Evolutionary conservation across 2,888 invertebrate species (phyloP), one percentile per base, ranked within the genome.

Genomic region (Ceramica pisi): DNA sequence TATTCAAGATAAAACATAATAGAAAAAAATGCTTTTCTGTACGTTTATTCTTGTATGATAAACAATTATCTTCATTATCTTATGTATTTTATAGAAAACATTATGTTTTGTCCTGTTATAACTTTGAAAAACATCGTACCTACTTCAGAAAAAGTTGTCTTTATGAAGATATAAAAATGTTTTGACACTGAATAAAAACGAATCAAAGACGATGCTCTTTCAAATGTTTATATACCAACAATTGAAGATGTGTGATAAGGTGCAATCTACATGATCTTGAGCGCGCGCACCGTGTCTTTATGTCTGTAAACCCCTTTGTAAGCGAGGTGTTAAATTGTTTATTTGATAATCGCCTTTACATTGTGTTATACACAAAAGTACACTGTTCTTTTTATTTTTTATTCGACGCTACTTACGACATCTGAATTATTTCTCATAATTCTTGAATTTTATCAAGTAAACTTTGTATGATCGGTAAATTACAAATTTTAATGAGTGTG

Each of bases 251-350:
- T 65, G 53, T 75, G 90, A 89, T 90, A 90, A 88, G 78, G 50
- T 53, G 67, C 68, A 83, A 89, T 90, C 90, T 84, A 76, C 88
- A 90, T 75, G 78, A 89, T 90, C 88, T 86, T 57, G 61, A 74
- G 62, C 75, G 76, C 75, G 72, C 67, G 79, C 81, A 82, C 78
- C 85, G 78, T 78, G 83, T 86, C 85, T 88, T 89, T 88, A 85
- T 90, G 78, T 82, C 86, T 86, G 86, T 88, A 86, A 87, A 88
- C 78, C 75, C 78, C 84, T 88, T 89, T 89, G 84, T 86, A 81
- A 57, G 62, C 66, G 83, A 87, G 83, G 88, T 90, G 89, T 89
- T 87, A 90, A 89, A 80, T 80, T 80, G 83, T 82, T 86, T 86
- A 78, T 79, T 82, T 80, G 73, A 78, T 81, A 84, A 78, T 77